Evolutionary conservation across 1,140 invertebrate species (phyloP), one percentile per base, ranked within the genome.

Genomic region (Alviniconcha marisindica): DNA sequence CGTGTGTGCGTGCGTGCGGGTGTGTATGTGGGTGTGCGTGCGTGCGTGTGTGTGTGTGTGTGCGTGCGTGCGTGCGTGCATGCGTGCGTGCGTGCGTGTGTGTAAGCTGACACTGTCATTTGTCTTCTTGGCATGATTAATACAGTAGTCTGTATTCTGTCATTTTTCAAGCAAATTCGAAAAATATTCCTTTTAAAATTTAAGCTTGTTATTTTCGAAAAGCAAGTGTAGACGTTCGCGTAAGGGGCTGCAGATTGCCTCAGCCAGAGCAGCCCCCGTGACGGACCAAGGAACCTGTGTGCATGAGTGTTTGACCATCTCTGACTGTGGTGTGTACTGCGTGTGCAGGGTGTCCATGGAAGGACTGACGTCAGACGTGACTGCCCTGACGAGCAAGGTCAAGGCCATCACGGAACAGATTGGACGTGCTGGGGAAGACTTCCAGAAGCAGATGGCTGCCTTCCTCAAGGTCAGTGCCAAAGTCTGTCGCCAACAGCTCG

Each of bases 311-410:
- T 28, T n/a, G n/a, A n/a, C n/a, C n/a, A n/a, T n/a, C n/a, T n/a
- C n/a, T n/a, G n/a, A n/a, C n/a, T n/a, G n/a, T n/a, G n/a, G n/a
- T n/a, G 4, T 33, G 5, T 21, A 21, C 2, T 56, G 40, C 74
- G 73, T 28, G 84, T 89, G 14, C 85, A 93, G 92, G 79, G 88
- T 89, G 2, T 91, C 91, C 0, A 60, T 92, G 7, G 91, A 93
- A n/a, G 87, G 81, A 24, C 79, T 93, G 28, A 86, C 84, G 0
- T 77, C 84, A 18, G 92, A 93, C 76, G 89, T 92, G 14, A 84
- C 80, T 14, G 82, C 77, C n/a, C 86, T 93, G 15, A 83, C 88
- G 18, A 84, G 83, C 18, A 92, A 91, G 83, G 83, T 92, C 2
- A 88, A 88, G 24, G 86, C 82, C 38, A 89, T 93, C 28, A 87